These are phyloP conservation scores for Palloptera scutellata DNA, from an alignment of 2,888 invertebrate species.

Conservation along the genomic window DNA sequence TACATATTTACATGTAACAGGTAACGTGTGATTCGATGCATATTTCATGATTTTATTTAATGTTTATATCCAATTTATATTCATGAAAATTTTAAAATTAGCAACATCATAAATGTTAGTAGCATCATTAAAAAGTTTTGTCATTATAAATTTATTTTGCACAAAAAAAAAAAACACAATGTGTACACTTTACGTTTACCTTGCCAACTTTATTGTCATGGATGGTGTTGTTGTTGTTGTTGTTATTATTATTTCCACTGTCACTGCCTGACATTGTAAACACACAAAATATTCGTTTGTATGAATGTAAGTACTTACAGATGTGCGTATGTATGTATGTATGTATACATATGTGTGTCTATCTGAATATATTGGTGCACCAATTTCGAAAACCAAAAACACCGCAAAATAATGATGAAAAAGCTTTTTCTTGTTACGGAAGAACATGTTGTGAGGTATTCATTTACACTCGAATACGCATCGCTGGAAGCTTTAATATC, in stretches of 20 bases:
- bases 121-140: conserved; percentile 24
- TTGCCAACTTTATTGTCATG: not conserved
- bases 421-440: no score
- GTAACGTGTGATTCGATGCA: conserved; percentile 1
- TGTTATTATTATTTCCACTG: conserved; percentile 6
- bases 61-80: conserved; percentile 18
- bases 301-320: not conserved
- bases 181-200: not conserved
- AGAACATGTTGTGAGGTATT: no score
- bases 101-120: not conserved
- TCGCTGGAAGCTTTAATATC: no score
- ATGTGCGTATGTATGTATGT: not conserved
- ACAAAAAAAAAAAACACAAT: not conserved
- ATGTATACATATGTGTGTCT: not conserved
- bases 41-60: conserved; percentile 14
- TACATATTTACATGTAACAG: not conserved
- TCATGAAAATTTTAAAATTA: conserved; percentile 10
- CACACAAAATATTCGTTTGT: not conserved
- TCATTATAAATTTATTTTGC: conserved; percentile 15
- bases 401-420: no score
- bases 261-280: not conserved
- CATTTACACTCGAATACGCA: no score
- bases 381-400: not conserved
- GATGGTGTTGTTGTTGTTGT: conserved; percentile 1
- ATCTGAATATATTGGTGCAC: not conserved